A percentile compares a stretch with the other conserved stretches of the same genome.
phyloP scores from a whole-genome alignment of 23 tunicate genomes.

The Botrylloides violaceus region DNA sequence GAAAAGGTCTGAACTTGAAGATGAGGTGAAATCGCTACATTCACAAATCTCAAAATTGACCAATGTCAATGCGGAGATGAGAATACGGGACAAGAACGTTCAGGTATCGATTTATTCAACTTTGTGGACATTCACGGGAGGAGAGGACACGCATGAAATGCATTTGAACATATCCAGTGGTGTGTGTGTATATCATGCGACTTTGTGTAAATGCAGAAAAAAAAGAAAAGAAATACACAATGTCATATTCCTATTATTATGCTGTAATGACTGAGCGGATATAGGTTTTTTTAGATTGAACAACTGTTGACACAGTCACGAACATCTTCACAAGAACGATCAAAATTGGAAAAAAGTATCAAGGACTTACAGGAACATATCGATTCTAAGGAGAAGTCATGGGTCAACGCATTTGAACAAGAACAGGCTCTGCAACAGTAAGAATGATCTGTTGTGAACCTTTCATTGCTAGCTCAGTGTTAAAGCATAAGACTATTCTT shows the following conservation, averaged over 20 bases:
- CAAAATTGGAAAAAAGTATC: slow-evolving; percentile 2
- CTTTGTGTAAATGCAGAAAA: too few relatives aligned
- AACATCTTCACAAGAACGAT: slow-evolving; percentile 3
- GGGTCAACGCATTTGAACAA: slow-evolving; percentile 28
- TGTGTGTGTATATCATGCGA: too few relatives aligned
- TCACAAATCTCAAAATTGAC: not conserved
- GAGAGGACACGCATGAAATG: too few relatives aligned
- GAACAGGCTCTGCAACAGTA: slow-evolving; percentile 13
- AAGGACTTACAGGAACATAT: slow-evolving; percentile 13
- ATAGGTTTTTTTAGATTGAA: slow-evolving; percentile 44
- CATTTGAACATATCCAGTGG: too few relatives aligned
- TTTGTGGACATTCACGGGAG: not conserved
- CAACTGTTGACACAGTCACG: slow-evolving; percentile 35
- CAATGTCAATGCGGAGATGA: slow-evolving; percentile 13
- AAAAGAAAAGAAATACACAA: too few relatives aligned
- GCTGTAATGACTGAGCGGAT: too few relatives aligned
- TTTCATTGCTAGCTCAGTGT: too few relatives aligned
- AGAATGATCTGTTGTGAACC: too few relatives aligned
- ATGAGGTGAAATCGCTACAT: slow-evolving; percentile 1
- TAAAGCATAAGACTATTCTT: too few relatives aligned
- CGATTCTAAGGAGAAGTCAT: slow-evolving; percentile 23
- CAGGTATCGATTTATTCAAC: slow-evolving; percentile 9
- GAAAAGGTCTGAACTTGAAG: slow-evolving; percentile 3
- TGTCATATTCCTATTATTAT: too few relatives aligned
- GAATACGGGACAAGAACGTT: slow-evolving; percentile 21